phyloP scores from a whole-genome alignment of 2,113 vertebrate genomes.

The Zapornia atra region DNA sequence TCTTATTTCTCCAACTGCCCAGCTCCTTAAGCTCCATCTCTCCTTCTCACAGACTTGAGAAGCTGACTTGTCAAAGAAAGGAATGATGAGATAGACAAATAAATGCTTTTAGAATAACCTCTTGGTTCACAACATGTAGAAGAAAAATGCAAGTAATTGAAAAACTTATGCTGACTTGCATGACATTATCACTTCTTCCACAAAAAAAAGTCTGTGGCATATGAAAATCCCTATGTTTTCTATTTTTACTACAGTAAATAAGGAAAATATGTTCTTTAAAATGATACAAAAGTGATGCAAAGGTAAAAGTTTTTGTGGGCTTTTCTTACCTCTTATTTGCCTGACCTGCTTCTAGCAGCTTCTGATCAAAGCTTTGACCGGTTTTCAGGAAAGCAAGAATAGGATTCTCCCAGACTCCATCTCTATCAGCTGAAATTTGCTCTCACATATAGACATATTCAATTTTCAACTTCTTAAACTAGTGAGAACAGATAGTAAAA shows the following conservation, averaged over 20 bases:
- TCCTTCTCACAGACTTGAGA: not conserved
- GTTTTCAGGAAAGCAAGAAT: not conserved
- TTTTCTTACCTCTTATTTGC: not conserved
- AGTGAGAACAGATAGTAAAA: not conserved
- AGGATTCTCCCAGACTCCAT: too few species aligned
- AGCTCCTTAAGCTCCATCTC: not conserved
- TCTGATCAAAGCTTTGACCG: not conserved
- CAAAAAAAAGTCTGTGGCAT: not conserved
- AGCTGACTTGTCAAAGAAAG: not conserved
- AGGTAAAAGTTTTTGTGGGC: not conserved
- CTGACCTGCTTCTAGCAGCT: not conserved
- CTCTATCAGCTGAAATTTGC: not conserved
- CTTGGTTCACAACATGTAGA: constrained; percentile 12
- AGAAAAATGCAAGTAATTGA: not conserved
- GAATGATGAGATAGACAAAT: not conserved
- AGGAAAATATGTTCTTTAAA: not conserved
- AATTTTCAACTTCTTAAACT: not conserved
- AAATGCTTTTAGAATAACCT: constrained; percentile 21
- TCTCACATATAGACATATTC: not conserved
- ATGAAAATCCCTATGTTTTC: not conserved
- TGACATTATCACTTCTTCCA: not conserved
- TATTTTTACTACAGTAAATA: not conserved
- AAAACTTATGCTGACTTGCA: constrained; percentile 7
- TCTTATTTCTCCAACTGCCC: not conserved
- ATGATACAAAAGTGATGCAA: not conserved